Evolutionary conservation across 53 echinoderm and acorn worm species (phyloP), one percentile per base, ranked within the genome.

Genomic region (Zoroaster sp.): DNA sequence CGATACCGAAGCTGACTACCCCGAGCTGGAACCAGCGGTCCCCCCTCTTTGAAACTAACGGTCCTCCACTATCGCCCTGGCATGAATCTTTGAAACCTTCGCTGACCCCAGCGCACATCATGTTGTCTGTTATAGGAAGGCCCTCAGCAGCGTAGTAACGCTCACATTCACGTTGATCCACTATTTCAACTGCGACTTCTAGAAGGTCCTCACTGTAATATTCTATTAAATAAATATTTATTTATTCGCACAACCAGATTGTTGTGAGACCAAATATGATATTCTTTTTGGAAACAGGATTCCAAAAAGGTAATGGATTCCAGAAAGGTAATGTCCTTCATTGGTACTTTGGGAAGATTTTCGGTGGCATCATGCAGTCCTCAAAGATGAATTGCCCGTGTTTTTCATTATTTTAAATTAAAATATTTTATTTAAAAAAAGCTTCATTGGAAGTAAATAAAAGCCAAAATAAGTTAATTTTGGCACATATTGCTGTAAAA

Each of bases 21-120:
- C 88, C 88, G 9, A 63, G 66, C 75, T 46, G 75, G 7, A 77
- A 76, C 66, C 74, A 88, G 28, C 68, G 42, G 6, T 70, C 66
- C 3, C 66, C 51, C 4, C 17, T 30, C 49, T 86, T 8, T 11
- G 45, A 21, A 3, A 88, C 88, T 63, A 88, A 21, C n/a, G 88
- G 88, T 1, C 88, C 78, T 7, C 88, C 88, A 67, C 88, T 88
- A 38, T 88, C 88, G 6, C 88, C 88, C 88, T 69, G 69, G 39
- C 88, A 88, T 25, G 88, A 77, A 66, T 88, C 88, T 43, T 71
- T 65, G 32, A 76, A 66, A 1, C 75, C 75, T 1, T 25, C 28
- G 4, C 12, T 39, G 14, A 25, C 69, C 14, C 88, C 88, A 33
- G 88, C 88, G 42, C 88, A 88, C 35, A 88, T 12, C 88, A 88